Base-by-base conservation (phyloP, 2,888 invertebrate species). In the Epirrhoe tristata region DNA sequence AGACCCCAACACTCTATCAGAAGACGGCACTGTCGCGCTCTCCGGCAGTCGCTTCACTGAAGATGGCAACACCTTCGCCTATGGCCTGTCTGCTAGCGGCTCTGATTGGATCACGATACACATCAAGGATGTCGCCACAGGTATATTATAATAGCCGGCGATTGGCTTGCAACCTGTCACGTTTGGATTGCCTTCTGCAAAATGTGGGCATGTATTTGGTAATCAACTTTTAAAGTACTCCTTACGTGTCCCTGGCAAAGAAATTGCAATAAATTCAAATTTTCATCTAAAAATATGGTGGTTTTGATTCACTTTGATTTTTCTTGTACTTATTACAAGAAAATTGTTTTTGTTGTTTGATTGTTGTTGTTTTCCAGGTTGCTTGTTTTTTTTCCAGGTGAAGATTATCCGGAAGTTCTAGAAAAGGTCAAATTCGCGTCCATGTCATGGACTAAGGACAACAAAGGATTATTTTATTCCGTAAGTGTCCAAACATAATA, bases 91-190 rank as follows among this genome's bases (percentile, higher is more conserved):
- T 74, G 95, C 96, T 69, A 98, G 98, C 86, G 99, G 99, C 0
- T 99, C 99, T 1, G 99, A 99, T 87, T 99, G 99, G 99, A 96
- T 96, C 74, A 98, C 97, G 58, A 97, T 99, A 79, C 96, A 96
- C 81, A 96, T 98, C 76, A 96, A 96, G 76, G 95, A 96, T 90
- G 96, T 97, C 0, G 94, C 94, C 67, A 96, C 96, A 78, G 96
- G 96, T 68, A 34, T 54, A n/a, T n/a, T n/a, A n/a, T n/a, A n/a
- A 53, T 67, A 36, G 10, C n/a, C 32, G n/a, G n/a, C n/a, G n/a
- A n/a, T n/a, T n/a, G n/a, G n/a, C n/a, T n/a, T n/a, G n/a, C n/a
- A n/a, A n/a, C n/a, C n/a, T n/a, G n/a, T n/a, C n/a, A n/a, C n/a
- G n/a, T n/a, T n/a, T n/a, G n/a, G n/a, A n/a, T n/a, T n/a, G n/a